Conservation (phyloP, 2,797 vertebrate species). For the Xiphophorus birchmanni region DNA sequence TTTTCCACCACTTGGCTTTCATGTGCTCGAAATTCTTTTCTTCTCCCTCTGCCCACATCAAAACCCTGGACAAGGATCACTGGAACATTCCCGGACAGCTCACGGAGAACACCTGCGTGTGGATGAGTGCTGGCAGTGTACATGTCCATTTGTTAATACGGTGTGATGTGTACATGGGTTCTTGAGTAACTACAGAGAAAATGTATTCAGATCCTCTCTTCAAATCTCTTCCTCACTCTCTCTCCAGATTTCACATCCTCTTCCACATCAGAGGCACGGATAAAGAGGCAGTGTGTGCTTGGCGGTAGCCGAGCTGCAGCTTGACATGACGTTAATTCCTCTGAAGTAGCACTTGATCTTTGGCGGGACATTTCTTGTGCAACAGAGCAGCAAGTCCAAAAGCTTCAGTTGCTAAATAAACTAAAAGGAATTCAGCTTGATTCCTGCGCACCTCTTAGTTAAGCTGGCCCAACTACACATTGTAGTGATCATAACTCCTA, state of each 20-base stretch:
- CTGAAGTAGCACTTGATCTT: constrained; percentile 68
- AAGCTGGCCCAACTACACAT: constrained; percentile 51
- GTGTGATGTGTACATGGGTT: constrained; percentile 79
- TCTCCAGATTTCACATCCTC: constrained; percentile 81
- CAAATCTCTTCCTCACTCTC: constrained; percentile 75
- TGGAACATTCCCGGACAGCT: constrained; percentile 75
- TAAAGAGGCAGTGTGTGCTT: constrained; percentile 73
- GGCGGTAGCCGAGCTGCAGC: constrained; percentile 41
- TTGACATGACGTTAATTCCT: constrained; percentile 71
- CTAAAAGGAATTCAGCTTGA: constrained; percentile 50
- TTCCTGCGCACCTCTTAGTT: constrained; percentile 49
- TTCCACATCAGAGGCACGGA: constrained; percentile 72
- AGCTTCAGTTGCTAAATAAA: constrained; percentile 59
- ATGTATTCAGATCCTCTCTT: constrained; percentile 69
- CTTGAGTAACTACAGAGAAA: constrained; percentile 70
- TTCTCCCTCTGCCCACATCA: constrained; percentile 76
- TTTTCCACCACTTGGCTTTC: constrained; percentile 62
- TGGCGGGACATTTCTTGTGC: constrained; percentile 52
- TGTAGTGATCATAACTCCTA: constrained; percentile 45
- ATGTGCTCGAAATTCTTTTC: constrained; percentile 68
- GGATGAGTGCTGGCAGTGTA: constrained; percentile 67
- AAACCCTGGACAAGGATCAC: constrained; percentile 76
- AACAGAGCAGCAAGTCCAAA: constrained; percentile 39
- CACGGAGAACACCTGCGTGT: constrained; percentile 75
- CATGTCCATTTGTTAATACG: constrained; percentile 71